Conservation (phyloP, 2,888 invertebrate genomes). For the Drosophila hamatofila region DNA sequence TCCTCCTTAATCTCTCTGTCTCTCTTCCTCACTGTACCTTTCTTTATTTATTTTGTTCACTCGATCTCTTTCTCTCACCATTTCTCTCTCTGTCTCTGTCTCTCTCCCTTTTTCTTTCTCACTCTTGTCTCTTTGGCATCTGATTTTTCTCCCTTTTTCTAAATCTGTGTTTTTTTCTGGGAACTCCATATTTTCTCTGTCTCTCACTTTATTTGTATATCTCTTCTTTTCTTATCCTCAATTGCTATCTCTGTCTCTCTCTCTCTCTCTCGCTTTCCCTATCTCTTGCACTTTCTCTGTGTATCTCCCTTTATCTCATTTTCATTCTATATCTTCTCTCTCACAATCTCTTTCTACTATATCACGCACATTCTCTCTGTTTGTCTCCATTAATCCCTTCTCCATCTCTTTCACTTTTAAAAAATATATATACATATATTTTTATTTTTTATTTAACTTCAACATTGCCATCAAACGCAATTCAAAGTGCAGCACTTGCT, state of each 20-base stretch:
- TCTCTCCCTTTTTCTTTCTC: not conserved
- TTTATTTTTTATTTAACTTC: not conserved
- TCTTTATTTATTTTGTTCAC: not conserved
- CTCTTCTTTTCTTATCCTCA: too few relatives aligned
- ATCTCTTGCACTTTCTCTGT: not conserved
- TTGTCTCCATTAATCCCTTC: not conserved
- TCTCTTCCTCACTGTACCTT: not conserved
- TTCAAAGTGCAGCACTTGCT: not conserved
- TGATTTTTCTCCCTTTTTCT: too few relatives aligned
- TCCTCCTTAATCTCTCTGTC: not conserved
- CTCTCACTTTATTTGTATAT: not conserved
- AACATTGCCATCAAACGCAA: constrained; percentile 1
- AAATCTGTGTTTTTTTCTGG: too few relatives aligned
- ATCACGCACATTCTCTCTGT: not conserved
- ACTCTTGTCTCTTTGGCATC: too few relatives aligned
- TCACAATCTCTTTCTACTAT: not conserved
- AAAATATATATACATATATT: not conserved
- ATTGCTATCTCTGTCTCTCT: not conserved
- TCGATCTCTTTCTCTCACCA: not conserved
- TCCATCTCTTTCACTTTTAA: not conserved
- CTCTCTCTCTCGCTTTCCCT: not conserved
- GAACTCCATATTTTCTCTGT: too few relatives aligned
- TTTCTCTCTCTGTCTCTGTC: not conserved
- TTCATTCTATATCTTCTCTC: not conserved
- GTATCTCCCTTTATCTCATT: not conserved